Evolutionary conservation across 30 jellyfish, hydroid and myxozoan species (phyloP).

Genomic region (Chrysaora quinquecirrha): DNA sequence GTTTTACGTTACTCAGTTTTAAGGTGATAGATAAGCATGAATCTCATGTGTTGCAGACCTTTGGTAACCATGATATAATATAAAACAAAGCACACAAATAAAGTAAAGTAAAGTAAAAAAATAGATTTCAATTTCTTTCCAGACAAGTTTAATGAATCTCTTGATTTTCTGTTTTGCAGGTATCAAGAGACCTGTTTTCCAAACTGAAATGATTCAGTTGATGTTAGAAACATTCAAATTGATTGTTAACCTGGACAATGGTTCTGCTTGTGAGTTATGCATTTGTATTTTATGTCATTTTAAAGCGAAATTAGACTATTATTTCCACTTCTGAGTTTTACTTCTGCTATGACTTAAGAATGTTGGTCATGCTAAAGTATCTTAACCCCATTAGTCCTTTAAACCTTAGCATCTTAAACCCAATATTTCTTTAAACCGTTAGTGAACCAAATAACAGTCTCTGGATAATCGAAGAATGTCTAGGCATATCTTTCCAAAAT

Average conservation of each 20-base stretch:
- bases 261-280: slow-evolving; percentile 30
- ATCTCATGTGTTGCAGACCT: not conserved
- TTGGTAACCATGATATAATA: not conserved
- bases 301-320: not conserved
- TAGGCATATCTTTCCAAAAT: too few species aligned
- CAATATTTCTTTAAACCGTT: too few species aligned
- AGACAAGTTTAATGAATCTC: not conserved
- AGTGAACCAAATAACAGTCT: too few species aligned
- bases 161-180: not conserved
- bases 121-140: not conserved
- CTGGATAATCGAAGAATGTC: too few species aligned
- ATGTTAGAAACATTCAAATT: slow-evolving; percentile 16
- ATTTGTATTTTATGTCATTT: not conserved
- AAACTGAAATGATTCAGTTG: slow-evolving; percentile 15
- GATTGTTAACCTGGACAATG: not conserved
- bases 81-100: not conserved
- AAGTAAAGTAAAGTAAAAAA: too few species aligned
- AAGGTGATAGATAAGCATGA: not conserved
- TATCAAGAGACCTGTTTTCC: slow-evolving; percentile 37
- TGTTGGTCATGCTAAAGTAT: too few species aligned
- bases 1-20: not conserved
- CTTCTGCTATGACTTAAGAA: too few species aligned
- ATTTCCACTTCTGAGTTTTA: too few species aligned
- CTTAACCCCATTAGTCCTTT: too few species aligned
- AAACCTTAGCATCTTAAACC: too few species aligned